phyloP scores from a whole-genome alignment of 2,888 invertebrate genomes.

The Encarsia formosa region DNA sequence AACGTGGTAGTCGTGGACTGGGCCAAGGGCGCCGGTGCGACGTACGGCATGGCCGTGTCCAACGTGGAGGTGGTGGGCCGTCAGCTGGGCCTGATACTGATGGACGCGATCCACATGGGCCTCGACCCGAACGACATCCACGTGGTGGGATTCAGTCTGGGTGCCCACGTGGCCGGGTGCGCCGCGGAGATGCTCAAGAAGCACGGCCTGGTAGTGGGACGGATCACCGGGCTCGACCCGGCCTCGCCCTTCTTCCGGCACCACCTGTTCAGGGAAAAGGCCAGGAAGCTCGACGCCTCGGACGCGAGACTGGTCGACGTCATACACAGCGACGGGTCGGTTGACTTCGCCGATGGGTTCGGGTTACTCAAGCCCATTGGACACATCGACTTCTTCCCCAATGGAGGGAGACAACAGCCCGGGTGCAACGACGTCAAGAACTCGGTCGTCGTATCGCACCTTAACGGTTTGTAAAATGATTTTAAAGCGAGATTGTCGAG shows the following conservation, averaged over 20 bases:
- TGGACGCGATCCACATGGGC: constrained; percentile 53
- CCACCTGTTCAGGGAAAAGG: constrained; percentile 55
- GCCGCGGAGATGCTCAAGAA: constrained; percentile 56
- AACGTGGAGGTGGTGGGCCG: constrained; percentile 61
- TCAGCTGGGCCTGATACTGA: constrained; percentile 56
- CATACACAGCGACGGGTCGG: constrained; percentile 65
- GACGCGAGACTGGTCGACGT: constrained; percentile 66
- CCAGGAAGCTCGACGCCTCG: constrained; percentile 58
- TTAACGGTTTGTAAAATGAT: constrained; percentile 55
- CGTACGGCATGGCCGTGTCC: constrained; percentile 57
- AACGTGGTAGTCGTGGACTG: constrained; percentile 59
- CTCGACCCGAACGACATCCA: constrained; percentile 52
- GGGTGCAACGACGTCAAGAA: constrained; percentile 58
- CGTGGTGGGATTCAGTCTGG: constrained; percentile 59
- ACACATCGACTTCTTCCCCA: constrained; percentile 61
- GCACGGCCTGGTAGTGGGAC: constrained; percentile 52
- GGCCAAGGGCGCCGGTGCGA: constrained; percentile 58
- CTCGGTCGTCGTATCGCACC: constrained; percentile 57
- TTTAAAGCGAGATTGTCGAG: too few relatives aligned
- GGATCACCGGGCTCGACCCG: constrained; percentile 61
- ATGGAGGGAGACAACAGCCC: constrained; percentile 60
- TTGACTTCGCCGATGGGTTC: constrained; percentile 59
- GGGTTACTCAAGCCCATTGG: constrained; percentile 59
- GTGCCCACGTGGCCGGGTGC: constrained; percentile 61
- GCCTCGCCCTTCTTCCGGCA: constrained; percentile 60